phyloP scores from a whole-genome alignment of 2,888 invertebrate genomes.

The Octodonta nipae region DNA sequence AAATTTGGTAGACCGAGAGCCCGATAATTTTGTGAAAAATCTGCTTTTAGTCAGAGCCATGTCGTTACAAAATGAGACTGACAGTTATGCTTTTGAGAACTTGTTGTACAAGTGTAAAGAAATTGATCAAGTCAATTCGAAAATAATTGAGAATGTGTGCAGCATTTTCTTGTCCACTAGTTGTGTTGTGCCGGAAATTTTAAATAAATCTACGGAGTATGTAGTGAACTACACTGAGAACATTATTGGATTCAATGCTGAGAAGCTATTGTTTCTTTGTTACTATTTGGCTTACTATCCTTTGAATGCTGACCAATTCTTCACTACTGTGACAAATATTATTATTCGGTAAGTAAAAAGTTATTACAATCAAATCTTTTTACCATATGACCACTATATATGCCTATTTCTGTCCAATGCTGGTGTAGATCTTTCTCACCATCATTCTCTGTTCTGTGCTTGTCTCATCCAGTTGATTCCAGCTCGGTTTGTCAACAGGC shows the following conservation, averaged over 20 bases:
- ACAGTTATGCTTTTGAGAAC: constrained; percentile 24
- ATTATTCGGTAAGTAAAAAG: constrained; percentile 34
- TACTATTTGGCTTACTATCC: constrained; percentile 41
- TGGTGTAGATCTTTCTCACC: too few relatives aligned
- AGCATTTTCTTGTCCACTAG: constrained; percentile 33
- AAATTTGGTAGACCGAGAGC: constrained; percentile 7
- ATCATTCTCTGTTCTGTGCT: too few relatives aligned
- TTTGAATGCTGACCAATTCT: constrained; percentile 28
- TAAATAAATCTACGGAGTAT: constrained; percentile 39
- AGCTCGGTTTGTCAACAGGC: too few relatives aligned
- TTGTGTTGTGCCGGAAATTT: constrained; percentile 34
- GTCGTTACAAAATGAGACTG: constrained; percentile 29
- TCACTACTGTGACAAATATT: constrained; percentile 32
- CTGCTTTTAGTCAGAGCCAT: constrained; percentile 20
- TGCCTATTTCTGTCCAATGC: too few relatives aligned
- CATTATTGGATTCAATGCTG: constrained; percentile 40
- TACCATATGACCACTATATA: too few relatives aligned
- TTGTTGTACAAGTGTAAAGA: constrained; percentile 31
- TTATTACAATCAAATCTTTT: too few relatives aligned
- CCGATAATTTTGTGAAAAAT: constrained; percentile 7
- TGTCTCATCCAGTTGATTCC: too few relatives aligned
- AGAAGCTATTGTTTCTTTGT: constrained; percentile 38
- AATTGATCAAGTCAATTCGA: constrained; percentile 33
- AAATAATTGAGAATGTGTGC: constrained; percentile 35
- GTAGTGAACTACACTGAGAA: constrained; percentile 32